Evolutionary conservation across 2,888 invertebrate species (phyloP).

Genomic region (Orgyia antiqua): DNA sequence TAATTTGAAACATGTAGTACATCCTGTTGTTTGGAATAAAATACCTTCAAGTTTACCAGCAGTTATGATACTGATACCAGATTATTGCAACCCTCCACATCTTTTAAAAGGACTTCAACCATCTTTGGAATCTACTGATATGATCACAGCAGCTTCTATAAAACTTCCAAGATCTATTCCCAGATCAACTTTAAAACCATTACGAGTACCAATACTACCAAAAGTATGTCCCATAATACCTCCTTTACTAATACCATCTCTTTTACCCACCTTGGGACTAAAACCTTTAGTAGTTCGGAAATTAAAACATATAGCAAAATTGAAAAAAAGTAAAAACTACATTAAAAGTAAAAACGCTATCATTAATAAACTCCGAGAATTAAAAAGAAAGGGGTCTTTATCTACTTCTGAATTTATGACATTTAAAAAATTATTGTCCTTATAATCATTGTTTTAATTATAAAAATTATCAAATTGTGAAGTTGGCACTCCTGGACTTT

Average conservation of each 20-base stretch:
- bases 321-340: neutral
- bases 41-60: too few species aligned
- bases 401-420: constrained; percentile 39
- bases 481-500: too few species aligned
- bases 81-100: too few species aligned
- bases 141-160: constrained; percentile 6
- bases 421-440: constrained; percentile 40
- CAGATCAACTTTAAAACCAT: constrained; percentile 10
- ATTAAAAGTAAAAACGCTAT: neutral
- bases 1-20: too few species aligned
- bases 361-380: constrained; percentile 25
- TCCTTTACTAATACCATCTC: neutral
- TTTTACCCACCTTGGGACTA: neutral
- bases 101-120: too few species aligned
- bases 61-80: too few species aligned
- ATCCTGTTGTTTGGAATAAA: too few species aligned
- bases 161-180: constrained; percentile 4
- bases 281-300: neutral
- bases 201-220: constrained; percentile 20
- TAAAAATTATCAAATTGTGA: too few species aligned
- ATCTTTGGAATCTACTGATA: neutral
- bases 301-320: neutral
- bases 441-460: constrained; percentile 9
- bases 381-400: constrained; percentile 42
- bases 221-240: neutral